phyloP scores from a whole-genome alignment of 2,888 invertebrate genomes.

The Pyrochroa serraticornis region DNA sequence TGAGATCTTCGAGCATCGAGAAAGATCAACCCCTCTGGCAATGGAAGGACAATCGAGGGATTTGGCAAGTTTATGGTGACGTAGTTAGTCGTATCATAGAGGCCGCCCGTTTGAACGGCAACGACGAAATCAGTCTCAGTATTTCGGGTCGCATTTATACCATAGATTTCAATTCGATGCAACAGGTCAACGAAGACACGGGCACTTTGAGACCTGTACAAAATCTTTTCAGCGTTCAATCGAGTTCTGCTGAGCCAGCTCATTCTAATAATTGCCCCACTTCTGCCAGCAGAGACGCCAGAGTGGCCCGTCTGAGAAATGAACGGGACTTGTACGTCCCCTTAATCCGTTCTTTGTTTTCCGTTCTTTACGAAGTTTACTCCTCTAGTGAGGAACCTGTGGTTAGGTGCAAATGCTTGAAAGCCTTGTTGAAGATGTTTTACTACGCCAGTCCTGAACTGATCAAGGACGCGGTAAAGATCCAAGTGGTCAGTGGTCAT shows the following conservation, averaged over 20 bases:
- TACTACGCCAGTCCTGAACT: conserved; percentile 91
- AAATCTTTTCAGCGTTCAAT: conserved; percentile 66
- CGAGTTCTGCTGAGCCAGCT: conserved; percentile 42
- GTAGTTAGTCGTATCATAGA: conserved; percentile 95
- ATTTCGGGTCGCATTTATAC: conserved; percentile 94
- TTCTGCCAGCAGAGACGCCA: conserved; percentile 64
- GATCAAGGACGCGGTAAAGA: conserved; percentile 75
- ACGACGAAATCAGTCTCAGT: conserved; percentile 93
- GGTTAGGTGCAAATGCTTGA: conserved; percentile 94
- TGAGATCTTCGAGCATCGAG: conserved; percentile 71
- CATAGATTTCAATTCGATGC: conserved; percentile 96
- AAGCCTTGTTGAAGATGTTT: conserved; percentile 94
- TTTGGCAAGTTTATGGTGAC: conserved; percentile 92
- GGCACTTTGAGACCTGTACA: conserved; percentile 83
- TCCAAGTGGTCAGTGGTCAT: conserved; percentile 89
- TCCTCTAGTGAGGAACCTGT: conserved; percentile 97
- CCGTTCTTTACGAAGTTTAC: conserved; percentile 97
- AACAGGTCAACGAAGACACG: conserved; percentile 97
- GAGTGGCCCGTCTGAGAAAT: conserved; percentile 72
- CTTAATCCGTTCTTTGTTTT: conserved; percentile 79
- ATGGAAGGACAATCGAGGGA: conserved; percentile 93
- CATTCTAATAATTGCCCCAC: conserved; percentile 46
- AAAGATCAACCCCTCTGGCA: conserved; percentile 91
- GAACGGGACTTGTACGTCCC: conserved; percentile 73
- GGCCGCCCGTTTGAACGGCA: conserved; percentile 91